Evolutionary conservation across 2,888 invertebrate genomes (phyloP).

Genomic region (Rhagonycha fulva): DNA sequence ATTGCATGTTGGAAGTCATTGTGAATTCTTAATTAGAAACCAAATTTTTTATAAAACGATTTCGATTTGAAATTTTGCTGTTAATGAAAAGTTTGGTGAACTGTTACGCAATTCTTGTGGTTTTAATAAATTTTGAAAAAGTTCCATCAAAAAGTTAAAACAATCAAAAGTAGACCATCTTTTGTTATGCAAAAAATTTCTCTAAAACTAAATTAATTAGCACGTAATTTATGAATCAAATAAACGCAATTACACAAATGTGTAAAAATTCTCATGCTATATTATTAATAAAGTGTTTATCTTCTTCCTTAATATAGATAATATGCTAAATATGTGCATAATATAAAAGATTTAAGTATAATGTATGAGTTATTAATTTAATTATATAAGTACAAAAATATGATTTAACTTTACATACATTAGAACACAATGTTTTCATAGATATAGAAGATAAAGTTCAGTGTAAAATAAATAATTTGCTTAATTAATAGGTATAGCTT

Average conservation of each 20-base stretch:
- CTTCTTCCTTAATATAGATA: neutral
- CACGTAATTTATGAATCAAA: neutral
- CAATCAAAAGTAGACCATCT: neutral
- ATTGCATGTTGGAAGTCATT: neutral
- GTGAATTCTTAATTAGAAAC: neutral
- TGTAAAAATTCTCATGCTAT: neutral
- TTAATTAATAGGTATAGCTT: neutral
- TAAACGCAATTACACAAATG: neutral
- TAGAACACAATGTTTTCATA: neutral
- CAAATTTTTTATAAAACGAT: neutral
- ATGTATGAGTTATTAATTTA: neutral
- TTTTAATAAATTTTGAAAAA: neutral
- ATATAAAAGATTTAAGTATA: neutral
- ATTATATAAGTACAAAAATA: neutral
- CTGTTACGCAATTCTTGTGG: neutral
- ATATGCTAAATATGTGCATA: neutral
- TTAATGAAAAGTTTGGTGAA: neutral
- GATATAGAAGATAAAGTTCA: neutral
- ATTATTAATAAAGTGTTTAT: neutral
- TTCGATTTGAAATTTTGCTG: neutral
- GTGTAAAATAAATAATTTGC: neutral
- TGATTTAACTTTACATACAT: neutral
- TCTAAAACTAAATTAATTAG: neutral
- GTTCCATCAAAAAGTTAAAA: neutral
- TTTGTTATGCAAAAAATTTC: neutral